These are phyloP conservation scores for Litoditis marina DNA, from an alignment of 2,888 invertebrate species.

Conservation along the genomic window DNA sequence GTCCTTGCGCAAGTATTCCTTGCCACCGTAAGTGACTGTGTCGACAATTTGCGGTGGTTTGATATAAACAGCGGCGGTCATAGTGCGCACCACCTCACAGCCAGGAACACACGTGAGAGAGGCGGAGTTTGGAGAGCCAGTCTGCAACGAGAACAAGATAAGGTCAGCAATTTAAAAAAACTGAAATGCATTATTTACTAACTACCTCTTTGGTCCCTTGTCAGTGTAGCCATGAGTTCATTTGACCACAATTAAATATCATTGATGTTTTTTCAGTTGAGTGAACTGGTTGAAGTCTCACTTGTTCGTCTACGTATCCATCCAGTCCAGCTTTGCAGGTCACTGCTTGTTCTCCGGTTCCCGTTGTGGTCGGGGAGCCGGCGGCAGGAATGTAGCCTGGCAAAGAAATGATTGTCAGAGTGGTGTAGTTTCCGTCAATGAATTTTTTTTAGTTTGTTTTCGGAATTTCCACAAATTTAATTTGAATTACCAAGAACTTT, in stretches of 20 bases:
- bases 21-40: not conserved
- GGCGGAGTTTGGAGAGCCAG: not conserved
- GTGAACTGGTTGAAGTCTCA: no score
- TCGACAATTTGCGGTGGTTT: not conserved
- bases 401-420: not conserved
- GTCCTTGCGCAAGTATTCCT: not conserved
- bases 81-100: not conserved
- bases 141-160: not conserved
- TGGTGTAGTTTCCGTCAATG: not conserved
- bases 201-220: no score
- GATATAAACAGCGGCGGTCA: not conserved
- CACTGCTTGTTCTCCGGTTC: not conserved
- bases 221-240: no score
- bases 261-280: no score
- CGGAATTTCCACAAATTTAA: conserved; percentile 1
- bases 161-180: not conserved
- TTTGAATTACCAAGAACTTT: no score
- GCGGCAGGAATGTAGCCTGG: not conserved
- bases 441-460: no score
- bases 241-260: no score
- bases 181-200: no score
- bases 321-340: not conserved
- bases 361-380: not conserved
- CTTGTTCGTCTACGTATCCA: not conserved
- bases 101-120: not conserved